Base-by-base conservation (phyloP, 2,113 vertebrate genomes). In the Nicator chloris region DNA sequence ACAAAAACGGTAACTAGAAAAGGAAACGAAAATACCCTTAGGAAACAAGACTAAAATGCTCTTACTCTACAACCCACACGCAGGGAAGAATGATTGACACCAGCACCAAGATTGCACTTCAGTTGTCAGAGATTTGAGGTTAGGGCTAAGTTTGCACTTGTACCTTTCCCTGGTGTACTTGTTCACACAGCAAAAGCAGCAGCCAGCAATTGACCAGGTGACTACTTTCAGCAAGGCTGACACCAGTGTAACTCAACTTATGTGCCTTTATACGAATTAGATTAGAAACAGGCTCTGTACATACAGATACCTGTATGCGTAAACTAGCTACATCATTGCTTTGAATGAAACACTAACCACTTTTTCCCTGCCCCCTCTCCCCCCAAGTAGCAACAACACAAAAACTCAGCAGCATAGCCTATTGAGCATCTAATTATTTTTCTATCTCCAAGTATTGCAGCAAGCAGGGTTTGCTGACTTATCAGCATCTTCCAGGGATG, bases 391-490 rank as follows among this genome's bases (percentile, higher is more conserved):
- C 57, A 72, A 42, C 54, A 80, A 37, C 19, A 89, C 19, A 57
- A 73, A 93, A 92, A 84, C 49, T 68, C 64, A 95, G 60, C 75
- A 81, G 64, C 17, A 4, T 12, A 88, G 72, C 60, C 80, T 88
- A 88, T 24, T 90, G 72, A 95, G 53, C 3, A 2, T 45, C 80
- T 86, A 82, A 95, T 96, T 95, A 94, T 91, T 95, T 92, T 90
- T 86, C 85, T 66, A 13, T 90, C 86, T 94, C 33, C 72, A 53
- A 31, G 64, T 45, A 88, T 60, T 86, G 47, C 28, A 70, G 90
- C 44, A 81, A 71, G 20, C 4, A 3, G 82, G 33, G 56, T 77
- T 72, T 92, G 79, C 82, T 60, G 79, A 96, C 68, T 95, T 92
- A 95, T 86, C 86, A 92, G 91, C 68, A 75, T 88, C 86, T 86